Evolutionary conservation across 2,888 invertebrate species (phyloP).

Genomic region (Allophyes oxyacanthae): DNA sequence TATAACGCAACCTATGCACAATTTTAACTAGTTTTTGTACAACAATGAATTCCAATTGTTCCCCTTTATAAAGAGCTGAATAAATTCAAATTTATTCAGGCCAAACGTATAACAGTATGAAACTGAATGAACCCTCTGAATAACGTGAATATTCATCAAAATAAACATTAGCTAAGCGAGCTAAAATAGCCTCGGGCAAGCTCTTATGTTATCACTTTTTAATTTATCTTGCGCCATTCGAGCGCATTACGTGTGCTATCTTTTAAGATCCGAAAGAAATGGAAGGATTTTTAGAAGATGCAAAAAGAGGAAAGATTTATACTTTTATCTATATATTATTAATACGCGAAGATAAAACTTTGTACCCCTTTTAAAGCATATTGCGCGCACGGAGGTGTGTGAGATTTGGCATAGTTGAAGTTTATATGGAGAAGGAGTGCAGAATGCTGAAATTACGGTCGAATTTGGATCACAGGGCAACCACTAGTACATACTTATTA

Average conservation of each 20-base stretch:
- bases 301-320: too few relatives aligned
- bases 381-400: too few relatives aligned
- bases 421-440: too few relatives aligned
- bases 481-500: too few relatives aligned
- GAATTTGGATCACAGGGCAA: too few relatives aligned
- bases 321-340: too few relatives aligned
- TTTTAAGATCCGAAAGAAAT: conserved; percentile 15
- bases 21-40: conserved; percentile 29
- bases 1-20: background rate
- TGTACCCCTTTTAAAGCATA: too few relatives aligned
- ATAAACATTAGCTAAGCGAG: conserved; percentile 49
- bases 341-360: too few relatives aligned
- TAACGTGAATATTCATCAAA: conserved; percentile 58
- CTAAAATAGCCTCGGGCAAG: conserved; percentile 9
- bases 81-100: conserved; percentile 59
- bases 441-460: too few relatives aligned
- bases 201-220: conserved; percentile 26
- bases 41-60: conserved; percentile 40
- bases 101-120: conserved; percentile 48
- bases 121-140: conserved; percentile 48
- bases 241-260: conserved; percentile 9
- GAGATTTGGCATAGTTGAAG: too few relatives aligned
- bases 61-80: conserved; percentile 30
- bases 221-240: conserved; percentile 6
- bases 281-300: background rate